phyloP scores from a whole-genome alignment of 2,888 invertebrate genomes.

The Chrysopilus asiliformis region DNA sequence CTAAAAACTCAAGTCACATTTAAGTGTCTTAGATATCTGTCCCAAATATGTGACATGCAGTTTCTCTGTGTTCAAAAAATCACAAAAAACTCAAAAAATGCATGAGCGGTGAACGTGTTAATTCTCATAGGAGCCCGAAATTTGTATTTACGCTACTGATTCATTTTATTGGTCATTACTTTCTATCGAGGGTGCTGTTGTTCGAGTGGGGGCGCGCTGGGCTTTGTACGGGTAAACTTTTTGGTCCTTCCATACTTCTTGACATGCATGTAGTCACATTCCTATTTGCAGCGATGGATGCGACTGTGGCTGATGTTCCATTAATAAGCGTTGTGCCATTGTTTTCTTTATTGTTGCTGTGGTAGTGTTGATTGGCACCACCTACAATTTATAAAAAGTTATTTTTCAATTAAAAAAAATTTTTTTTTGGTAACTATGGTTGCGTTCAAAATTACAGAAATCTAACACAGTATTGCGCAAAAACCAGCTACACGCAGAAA shows the following conservation, averaged over 20 bases:
- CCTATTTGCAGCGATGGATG: slow-evolving; percentile 18
- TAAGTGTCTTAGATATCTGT: too few relatives aligned
- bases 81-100: not conserved
- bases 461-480: too few relatives aligned
- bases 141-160: not conserved
- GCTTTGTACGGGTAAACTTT: slow-evolving; percentile 39
- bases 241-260: slow-evolving; percentile 46
- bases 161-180: slow-evolving; percentile 27
- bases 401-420: too few relatives aligned
- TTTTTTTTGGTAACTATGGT: too few relatives aligned
- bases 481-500: too few relatives aligned
- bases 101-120: too few relatives aligned
- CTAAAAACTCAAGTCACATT: too few relatives aligned
- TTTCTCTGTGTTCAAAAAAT: not conserved
- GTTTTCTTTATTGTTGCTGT: slow-evolving; percentile 20
- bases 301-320: slow-evolving; percentile 10
- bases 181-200: slow-evolving; percentile 41
- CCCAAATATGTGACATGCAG: too few relatives aligned
- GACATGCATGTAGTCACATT: slow-evolving; percentile 38
- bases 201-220: slow-evolving; percentile 35
- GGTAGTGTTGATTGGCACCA: too few relatives aligned
- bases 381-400: too few relatives aligned
- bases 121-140: not conserved
- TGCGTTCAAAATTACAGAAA: too few relatives aligned
- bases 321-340: slow-evolving; percentile 19